phyloP scores from a whole-genome alignment of 2,113 vertebrate genomes.

The Rallus limicola region DNA sequence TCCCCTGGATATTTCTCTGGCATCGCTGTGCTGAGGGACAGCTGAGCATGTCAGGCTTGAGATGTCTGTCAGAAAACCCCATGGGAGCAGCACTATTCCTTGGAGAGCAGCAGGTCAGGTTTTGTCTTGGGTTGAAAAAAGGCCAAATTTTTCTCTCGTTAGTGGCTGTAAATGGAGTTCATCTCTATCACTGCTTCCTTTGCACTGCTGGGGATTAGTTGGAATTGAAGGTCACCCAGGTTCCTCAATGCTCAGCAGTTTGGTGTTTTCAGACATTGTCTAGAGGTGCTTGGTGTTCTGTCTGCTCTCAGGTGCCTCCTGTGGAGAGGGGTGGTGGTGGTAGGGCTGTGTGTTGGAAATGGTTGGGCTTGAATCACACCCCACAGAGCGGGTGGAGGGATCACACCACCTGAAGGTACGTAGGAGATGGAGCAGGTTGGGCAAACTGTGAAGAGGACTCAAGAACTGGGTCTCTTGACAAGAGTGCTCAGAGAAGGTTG shows the following conservation, averaged over 20 bases:
- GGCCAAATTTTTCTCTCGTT: background rate
- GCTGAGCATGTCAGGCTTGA: accelerated
- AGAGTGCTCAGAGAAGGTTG: background rate
- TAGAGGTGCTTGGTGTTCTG: background rate
- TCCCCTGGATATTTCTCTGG: background rate
- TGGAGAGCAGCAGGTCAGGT: background rate
- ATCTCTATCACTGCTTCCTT: background rate
- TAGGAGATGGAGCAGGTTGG: background rate
- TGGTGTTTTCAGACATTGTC: background rate
- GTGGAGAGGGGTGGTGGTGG: no score
- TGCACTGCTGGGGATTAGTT: background rate
- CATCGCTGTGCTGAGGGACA: background rate
- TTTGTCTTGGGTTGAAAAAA: background rate
- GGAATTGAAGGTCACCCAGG: background rate
- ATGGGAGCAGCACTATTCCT: background rate
- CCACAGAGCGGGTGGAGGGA: accelerated
- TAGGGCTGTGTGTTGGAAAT: background rate
- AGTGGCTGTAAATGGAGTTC: background rate
- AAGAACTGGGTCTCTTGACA: background rate
- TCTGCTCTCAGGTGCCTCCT: background rate
- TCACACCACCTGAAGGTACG: background rate
- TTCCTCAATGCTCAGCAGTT: background rate
- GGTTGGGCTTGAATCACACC: background rate
- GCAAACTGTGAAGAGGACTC: background rate
- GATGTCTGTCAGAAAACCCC: background rate